phyloP scores from a whole-genome alignment of 2,888 invertebrate species.

The Rhagium mordax region DNA sequence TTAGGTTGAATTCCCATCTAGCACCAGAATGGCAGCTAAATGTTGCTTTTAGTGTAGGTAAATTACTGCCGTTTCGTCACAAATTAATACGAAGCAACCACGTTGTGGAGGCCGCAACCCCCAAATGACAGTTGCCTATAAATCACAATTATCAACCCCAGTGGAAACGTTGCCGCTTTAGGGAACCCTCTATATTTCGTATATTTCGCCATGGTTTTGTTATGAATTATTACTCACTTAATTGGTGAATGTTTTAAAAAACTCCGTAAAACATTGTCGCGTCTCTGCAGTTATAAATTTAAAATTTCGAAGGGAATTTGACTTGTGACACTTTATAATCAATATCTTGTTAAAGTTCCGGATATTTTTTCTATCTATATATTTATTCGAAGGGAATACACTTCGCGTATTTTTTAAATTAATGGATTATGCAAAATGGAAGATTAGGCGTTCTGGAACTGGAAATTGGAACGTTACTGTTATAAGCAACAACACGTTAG shows the following conservation, averaged over 20 bases:
- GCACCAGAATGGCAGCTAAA: conserved; percentile 37
- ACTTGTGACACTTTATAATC: too few species aligned
- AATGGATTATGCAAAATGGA: too few species aligned
- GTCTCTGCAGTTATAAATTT: not conserved
- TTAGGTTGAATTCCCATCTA: conserved; percentile 33
- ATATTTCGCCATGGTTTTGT: conserved; percentile 28
- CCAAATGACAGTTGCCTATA: conserved; percentile 60
- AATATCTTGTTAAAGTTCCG: too few species aligned
- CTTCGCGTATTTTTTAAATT: too few species aligned
- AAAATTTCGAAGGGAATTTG: not conserved
- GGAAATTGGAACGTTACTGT: too few species aligned
- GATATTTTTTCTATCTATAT: too few species aligned
- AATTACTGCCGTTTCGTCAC: conserved; percentile 56
- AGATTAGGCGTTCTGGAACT: too few species aligned
- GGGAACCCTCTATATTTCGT: conserved; percentile 40
- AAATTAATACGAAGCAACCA: conserved; percentile 61
- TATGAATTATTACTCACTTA: conserved; percentile 19
- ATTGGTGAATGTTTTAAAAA: conserved; percentile 19
- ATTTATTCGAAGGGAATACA: too few species aligned
- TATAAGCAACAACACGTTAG: too few species aligned
- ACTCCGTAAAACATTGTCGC: not conserved
- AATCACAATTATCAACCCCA: conserved; percentile 63
- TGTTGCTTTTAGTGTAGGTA: conserved; percentile 52
- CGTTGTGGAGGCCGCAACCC: conserved; percentile 54
- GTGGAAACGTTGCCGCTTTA: conserved; percentile 44